Base-by-base conservation (phyloP, 2,888 invertebrate species). In the Drosophila meridiana region DNA sequence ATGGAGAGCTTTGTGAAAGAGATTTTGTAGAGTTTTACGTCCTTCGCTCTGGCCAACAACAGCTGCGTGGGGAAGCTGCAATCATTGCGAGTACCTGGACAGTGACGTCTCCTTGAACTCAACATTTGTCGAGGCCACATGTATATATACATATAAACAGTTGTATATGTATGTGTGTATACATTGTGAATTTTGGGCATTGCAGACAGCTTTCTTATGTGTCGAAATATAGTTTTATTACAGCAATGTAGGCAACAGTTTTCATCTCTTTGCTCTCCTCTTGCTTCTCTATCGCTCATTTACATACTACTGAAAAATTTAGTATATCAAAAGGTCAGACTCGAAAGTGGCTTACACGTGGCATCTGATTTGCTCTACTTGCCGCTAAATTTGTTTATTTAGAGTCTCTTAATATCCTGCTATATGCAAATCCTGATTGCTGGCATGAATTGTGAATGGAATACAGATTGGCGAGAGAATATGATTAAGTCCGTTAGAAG, bases 61-160 rank as follows among this genome's bases (percentile, higher is more conserved):
- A 87, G 89, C 77, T 89, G 85, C 56, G 58, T 71, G 66, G 72
- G 72, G 83, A 82, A 48, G 83, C 81, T 83, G 83, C 73, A 82
- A 66, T 60, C 52, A 56, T 32, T 50, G 53, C 53, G 59, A 69
- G 58, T 43, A 69, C 73, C 70, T 69, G 75, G 78, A 64, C 85
- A 60, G 80, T 90, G 90, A 89, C 87, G 89, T 88, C 83, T 82
- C 87, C 87, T 90, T 88, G 87, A 88, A 88, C 87, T 88, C 87
- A 88, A 89, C 87, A 90, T 90, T 88, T 72, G 75, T 77, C 81
- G 87, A 88, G 87, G 87, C 85, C 88, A 87, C 47, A 57, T 42
- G 2, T 53, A 48, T 32, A 38, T 40, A 5, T 48, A 9, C 26
- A 13, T 57, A n/a, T 40, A 11, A 45, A 8, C 20, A 9, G 47